phyloP scores from a whole-genome alignment of 2,888 invertebrate species.

The Volucella bombylans region DNA sequence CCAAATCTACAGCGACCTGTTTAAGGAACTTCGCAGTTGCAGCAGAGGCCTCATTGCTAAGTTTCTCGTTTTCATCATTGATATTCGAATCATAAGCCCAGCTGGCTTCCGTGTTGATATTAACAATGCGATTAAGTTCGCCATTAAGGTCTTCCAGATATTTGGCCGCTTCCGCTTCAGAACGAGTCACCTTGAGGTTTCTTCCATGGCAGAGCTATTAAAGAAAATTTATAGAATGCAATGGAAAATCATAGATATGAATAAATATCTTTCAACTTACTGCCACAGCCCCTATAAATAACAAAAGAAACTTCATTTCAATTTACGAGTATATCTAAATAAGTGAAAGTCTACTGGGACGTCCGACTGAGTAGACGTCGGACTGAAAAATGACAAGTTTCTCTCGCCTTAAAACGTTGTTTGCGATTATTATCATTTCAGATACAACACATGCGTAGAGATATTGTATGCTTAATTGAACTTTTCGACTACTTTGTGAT shows the following conservation, averaged over 20 bases:
- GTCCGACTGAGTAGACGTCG: background rate
- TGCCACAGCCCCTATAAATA: slow-evolving; percentile 30
- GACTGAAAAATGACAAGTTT: slow-evolving; percentile 5
- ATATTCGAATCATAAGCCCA: slow-evolving; percentile 91
- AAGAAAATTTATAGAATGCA: background rate
- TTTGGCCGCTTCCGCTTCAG: slow-evolving; percentile 85
- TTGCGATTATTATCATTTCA: background rate
- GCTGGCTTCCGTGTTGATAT: slow-evolving; percentile 85
- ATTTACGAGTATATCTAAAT: background rate
- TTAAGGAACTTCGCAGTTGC: slow-evolving; percentile 81
- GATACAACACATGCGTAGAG: no score
- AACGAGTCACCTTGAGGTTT: background rate
- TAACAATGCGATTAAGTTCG: slow-evolving; percentile 84
- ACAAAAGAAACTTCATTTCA: slow-evolving; percentile 37
- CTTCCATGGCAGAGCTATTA: slow-evolving; percentile 47
- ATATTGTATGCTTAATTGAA: no score
- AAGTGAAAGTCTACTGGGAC: background rate
- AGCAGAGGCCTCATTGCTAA: slow-evolving; percentile 80
- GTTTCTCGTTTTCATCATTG: slow-evolving; percentile 87
- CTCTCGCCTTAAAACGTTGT: background rate
- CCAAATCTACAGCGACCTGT: slow-evolving; percentile 78
- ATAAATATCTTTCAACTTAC: slow-evolving; percentile 14
- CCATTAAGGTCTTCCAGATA: slow-evolving; percentile 86
- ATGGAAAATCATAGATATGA: background rate
- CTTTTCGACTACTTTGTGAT: no score